phyloP scores from a whole-genome alignment of 2,113 vertebrate genomes.

The Gasterosteus nipponicus region DNA sequence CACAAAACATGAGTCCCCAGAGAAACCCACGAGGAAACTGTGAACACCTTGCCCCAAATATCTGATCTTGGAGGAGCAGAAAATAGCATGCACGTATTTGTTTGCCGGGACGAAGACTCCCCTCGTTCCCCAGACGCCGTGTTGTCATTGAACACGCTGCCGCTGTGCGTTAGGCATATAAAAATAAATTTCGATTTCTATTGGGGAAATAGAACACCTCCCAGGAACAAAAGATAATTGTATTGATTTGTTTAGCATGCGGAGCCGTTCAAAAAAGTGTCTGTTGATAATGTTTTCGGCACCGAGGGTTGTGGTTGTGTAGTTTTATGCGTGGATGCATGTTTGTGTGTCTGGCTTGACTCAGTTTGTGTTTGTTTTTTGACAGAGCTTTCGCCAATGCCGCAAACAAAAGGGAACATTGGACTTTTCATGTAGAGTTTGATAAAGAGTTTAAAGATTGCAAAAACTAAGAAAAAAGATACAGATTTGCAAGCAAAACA shows the following conservation, averaged over 20 bases:
- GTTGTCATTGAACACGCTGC: slow-evolving; percentile 79
- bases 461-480: slow-evolving; percentile 31
- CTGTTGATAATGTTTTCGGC: slow-evolving; percentile 58
- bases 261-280: slow-evolving; percentile 49
- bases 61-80: slow-evolving; percentile 79
- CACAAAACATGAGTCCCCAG: slow-evolving; percentile 73
- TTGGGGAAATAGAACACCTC: slow-evolving; percentile 60
- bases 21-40: slow-evolving; percentile 75
- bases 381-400: slow-evolving; percentile 24
- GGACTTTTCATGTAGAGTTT: slow-evolving; percentile 38
- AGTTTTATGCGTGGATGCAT: slow-evolving; percentile 17
- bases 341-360: slow-evolving; percentile 28
- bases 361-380: slow-evolving; percentile 30
- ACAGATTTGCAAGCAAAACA: slow-evolving; percentile 6
- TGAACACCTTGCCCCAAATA: slow-evolving; percentile 83
- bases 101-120: slow-evolving; percentile 74
- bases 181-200: slow-evolving; percentile 76
- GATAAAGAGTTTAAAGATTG: slow-evolving; percentile 33
- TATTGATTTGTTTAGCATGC: slow-evolving; percentile 73
- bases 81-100: slow-evolving; percentile 78
- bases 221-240: slow-evolving; percentile 77
- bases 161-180: slow-evolving; percentile 61
- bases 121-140: slow-evolving; percentile 69
- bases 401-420: slow-evolving; percentile 34
- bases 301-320: slow-evolving; percentile 32